Conservation (phyloP, 2,113 vertebrate genomes). For the Brienomyrus longianalis region DNA sequence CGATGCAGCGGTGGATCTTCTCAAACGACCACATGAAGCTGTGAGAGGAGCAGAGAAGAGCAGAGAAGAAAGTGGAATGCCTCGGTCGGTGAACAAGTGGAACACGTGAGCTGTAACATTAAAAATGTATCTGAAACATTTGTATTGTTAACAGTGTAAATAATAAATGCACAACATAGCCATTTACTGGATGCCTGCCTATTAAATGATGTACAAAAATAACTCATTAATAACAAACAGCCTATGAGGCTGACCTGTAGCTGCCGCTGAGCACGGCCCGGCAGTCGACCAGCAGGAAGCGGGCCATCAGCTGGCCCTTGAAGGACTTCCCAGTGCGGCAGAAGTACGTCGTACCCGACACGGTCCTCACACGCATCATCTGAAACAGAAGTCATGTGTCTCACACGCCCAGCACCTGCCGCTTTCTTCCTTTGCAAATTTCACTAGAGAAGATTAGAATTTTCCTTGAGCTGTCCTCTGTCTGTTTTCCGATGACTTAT, state of each 20-base stretch:
- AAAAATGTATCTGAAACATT: neutral
- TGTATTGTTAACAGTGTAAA: neutral
- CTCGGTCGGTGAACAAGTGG: neutral
- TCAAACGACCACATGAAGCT: conserved; percentile 99
- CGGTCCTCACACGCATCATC: conserved; percentile 90
- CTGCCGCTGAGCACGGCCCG: conserved; percentile 88
- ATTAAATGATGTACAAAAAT: neutral
- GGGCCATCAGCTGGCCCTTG: conserved; percentile 90
- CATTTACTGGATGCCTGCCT: neutral
- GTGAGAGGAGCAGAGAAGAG: conserved; percentile 28
- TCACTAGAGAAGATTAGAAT: neutral
- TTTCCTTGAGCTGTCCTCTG: neutral
- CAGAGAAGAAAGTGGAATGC: conserved; percentile 11
- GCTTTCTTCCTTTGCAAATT: neutral
- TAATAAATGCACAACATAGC: neutral
- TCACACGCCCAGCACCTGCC: neutral
- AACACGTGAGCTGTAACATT: neutral
- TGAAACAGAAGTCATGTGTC: conserved; percentile 49
- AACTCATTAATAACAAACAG: neutral
- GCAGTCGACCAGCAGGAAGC: conserved; percentile 88
- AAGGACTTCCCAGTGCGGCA: conserved; percentile 89
- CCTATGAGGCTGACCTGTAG: conserved; percentile 71
- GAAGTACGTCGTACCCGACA: conserved; percentile 84
- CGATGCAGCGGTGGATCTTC: conserved; percentile 95
- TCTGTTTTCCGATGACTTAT: neutral